Conservation (phyloP, 2,797 vertebrate species). For the Botia almorhae region DNA sequence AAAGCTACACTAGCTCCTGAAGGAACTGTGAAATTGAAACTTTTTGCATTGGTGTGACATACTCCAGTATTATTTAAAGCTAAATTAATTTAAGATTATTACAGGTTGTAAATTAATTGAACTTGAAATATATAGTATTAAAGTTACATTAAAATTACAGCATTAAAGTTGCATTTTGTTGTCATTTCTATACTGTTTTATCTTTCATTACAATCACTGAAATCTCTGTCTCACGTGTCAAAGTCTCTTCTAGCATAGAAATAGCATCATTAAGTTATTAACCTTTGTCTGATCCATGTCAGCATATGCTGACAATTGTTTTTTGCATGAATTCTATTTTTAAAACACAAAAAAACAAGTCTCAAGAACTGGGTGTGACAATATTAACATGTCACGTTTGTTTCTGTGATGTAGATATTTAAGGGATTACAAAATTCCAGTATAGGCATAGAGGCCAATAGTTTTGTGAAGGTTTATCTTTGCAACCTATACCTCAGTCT, state of each 20-base stretch:
- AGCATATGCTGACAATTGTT: background rate
- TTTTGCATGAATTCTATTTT: background rate
- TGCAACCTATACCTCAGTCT: background rate
- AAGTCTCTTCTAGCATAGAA: background rate
- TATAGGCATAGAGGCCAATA: constrained; percentile 24
- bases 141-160: too few relatives aligned
- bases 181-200: background rate
- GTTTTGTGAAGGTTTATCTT: constrained; percentile 55
- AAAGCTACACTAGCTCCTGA: too few relatives aligned
- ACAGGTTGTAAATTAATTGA: background rate
- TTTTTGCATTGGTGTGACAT: too few relatives aligned
- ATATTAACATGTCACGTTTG: background rate
- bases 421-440: background rate
- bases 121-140: background rate
- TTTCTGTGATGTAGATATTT: constrained; percentile 22
- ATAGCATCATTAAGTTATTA: background rate
- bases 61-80: background rate
- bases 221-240: background rate
- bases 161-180: background rate
- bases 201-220: background rate
- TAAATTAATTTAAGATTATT: background rate
- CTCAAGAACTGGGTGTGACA: background rate
- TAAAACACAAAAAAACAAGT: background rate
- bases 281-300: constrained; percentile 17
- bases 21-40: too few relatives aligned